phyloP scores from a whole-genome alignment of 2,797 vertebrate genomes.

The Falco concolor region DNA sequence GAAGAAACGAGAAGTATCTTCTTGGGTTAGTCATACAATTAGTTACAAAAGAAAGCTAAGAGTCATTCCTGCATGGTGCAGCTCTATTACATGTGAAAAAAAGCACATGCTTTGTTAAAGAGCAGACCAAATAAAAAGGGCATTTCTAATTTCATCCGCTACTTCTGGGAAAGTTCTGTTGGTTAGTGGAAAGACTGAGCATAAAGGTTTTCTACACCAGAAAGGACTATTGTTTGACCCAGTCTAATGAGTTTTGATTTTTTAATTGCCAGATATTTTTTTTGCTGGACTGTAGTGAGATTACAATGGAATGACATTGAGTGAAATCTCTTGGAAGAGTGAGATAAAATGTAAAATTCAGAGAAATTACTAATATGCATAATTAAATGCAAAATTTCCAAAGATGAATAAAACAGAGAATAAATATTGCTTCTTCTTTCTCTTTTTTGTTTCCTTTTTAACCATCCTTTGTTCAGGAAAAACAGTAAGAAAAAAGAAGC shows the following conservation, averaged over 20 bases:
- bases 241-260: background rate
- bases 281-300: background rate
- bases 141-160: background rate
- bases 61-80: background rate
- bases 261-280: background rate
- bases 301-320: background rate
- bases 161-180: background rate
- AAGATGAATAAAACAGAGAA: background rate
- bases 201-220: background rate
- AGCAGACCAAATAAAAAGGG: background rate
- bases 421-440: background rate
- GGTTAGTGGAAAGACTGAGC: background rate
- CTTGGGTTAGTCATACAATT: background rate
- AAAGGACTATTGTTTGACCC: background rate
- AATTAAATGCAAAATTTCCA: background rate
- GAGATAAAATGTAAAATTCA: background rate
- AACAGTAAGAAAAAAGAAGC: background rate
- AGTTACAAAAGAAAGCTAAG: background rate
- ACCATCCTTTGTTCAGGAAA: background rate
- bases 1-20: background rate
- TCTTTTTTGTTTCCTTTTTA: background rate
- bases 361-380: background rate
- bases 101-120: background rate
- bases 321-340: background rate
- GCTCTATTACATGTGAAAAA: background rate